Percentiles rank a stretch among this genome's conserved stretches.
phyloP scores from a whole-genome alignment of 1,140 invertebrate genomes.

The Globodera rostochiensis region DNA sequence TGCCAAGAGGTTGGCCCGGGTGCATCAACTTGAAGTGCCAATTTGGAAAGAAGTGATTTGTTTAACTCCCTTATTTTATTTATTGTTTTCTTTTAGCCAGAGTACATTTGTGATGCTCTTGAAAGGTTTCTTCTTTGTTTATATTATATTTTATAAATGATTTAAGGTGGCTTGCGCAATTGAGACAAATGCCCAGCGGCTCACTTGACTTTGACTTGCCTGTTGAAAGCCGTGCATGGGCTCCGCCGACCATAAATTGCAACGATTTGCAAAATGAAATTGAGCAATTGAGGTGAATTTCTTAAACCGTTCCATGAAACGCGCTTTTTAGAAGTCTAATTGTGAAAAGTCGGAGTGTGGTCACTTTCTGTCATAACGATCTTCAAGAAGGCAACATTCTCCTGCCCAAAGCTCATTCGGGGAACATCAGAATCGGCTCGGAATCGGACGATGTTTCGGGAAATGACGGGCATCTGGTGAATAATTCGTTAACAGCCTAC shows the following conservation, averaged over 20 bases:
- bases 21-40: constrained; percentile 64
- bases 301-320: background rate
- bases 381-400: constrained; percentile 79
- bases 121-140: constrained; percentile 38
- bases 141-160: background rate
- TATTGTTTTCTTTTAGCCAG: constrained; percentile 44
- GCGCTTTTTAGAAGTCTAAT: constrained; percentile 40
- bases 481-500: constrained; percentile 58
- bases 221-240: constrained; percentile 51
- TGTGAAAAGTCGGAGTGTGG: constrained; percentile 69
- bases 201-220: constrained; percentile 51
- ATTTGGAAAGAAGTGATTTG: constrained; percentile 59
- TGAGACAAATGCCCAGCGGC: constrained; percentile 46
- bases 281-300: constrained; percentile 50
- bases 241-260: constrained; percentile 50
- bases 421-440: constrained; percentile 62
- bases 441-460: constrained; percentile 49
- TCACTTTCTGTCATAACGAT: constrained; percentile 96
- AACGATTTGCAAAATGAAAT: constrained; percentile 52
- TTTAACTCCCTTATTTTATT: background rate
- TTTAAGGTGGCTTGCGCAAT: constrained; percentile 55
- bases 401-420: constrained; percentile 63
- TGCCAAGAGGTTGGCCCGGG: constrained; percentile 61
- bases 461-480: constrained; percentile 3
- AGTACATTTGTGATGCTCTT: constrained; percentile 63